Conservation (phyloP, 1,140 invertebrate genomes). For the Drosophila auraria region DNA sequence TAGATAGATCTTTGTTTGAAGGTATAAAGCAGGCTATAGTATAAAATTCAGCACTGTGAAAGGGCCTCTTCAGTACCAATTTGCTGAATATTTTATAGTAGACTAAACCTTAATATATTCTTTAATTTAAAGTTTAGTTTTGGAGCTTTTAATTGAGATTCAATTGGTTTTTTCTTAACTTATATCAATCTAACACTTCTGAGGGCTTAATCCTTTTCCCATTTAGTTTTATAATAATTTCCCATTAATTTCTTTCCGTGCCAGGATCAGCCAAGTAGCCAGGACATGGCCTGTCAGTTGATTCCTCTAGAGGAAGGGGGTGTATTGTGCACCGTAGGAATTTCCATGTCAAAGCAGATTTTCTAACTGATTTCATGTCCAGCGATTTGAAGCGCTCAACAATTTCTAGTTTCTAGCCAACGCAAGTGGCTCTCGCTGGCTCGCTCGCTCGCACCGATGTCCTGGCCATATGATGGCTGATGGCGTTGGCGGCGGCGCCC, state of each 20-base stretch:
- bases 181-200: no score
- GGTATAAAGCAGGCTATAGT: no score
- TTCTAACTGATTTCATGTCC: conserved; percentile 82
- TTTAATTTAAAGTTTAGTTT: no score
- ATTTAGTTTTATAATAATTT: not conserved
- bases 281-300: conserved; percentile 58
- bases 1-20: no score
- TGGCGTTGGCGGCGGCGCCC: conserved; percentile 70
- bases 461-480: conserved; percentile 40
- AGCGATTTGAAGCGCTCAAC: conserved; percentile 55
- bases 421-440: conserved; percentile 21
- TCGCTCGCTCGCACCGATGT: conserved; percentile 22
- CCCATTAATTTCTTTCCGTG: conserved; percentile 8
- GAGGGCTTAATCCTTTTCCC: no score
- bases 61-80: no score
- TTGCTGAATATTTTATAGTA: no score
- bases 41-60: no score
- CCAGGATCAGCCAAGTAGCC: conserved; percentile 35
- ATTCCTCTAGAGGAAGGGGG: conserved; percentile 19
- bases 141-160: no score
- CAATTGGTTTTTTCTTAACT: no score
- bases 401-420: conserved; percentile 65
- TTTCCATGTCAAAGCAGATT: conserved; percentile 83
- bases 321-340: conserved; percentile 38
- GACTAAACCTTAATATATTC: no score